Percentiles rank a stretch among this genome's conserved stretches.
Conservation (phyloP, 2,113 vertebrate species). For the Rana temporaria region DNA sequence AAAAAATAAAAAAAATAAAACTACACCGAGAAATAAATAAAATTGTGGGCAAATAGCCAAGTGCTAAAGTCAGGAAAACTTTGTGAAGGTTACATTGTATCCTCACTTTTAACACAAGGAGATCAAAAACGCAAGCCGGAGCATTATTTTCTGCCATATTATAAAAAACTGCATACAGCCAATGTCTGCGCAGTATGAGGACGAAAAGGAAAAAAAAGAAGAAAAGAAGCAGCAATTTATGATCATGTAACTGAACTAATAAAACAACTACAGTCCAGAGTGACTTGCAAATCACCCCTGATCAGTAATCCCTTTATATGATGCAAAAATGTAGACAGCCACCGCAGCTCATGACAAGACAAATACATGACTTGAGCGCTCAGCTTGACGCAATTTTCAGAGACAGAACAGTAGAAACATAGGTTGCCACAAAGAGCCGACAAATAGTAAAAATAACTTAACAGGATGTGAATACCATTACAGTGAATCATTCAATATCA, state of each 20-base stretch:
- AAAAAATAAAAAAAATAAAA: no score
- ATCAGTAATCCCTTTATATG: slow-evolving; percentile 41
- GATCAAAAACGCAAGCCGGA: not conserved
- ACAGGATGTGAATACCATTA: slow-evolving; percentile 24
- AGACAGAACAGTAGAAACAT: slow-evolving; percentile 12
- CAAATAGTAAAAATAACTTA: slow-evolving; percentile 46
- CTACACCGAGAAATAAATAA: not conserved
- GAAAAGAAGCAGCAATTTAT: slow-evolving; percentile 42
- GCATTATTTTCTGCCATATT: not conserved
- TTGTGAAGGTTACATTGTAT: not conserved
- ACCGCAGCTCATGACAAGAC: not conserved
- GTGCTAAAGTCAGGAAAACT: slow-evolving; percentile 3
- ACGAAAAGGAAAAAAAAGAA: not conserved
- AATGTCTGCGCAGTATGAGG: not conserved
- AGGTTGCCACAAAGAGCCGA: not conserved
- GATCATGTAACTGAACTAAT: slow-evolving; percentile 22
- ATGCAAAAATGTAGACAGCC: not conserved
- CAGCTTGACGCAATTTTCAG: not conserved
- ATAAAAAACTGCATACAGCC: slow-evolving; percentile 24
- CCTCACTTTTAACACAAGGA: not conserved
- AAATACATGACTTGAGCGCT: slow-evolving; percentile 4
- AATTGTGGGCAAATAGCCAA: not conserved
- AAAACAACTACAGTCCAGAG: not conserved
- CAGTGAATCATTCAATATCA: slow-evolving; percentile 23
- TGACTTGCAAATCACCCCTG: slow-evolving; percentile 11